Conservation (phyloP, 2,113 vertebrate genomes). For the Heterotis niloticus region DNA sequence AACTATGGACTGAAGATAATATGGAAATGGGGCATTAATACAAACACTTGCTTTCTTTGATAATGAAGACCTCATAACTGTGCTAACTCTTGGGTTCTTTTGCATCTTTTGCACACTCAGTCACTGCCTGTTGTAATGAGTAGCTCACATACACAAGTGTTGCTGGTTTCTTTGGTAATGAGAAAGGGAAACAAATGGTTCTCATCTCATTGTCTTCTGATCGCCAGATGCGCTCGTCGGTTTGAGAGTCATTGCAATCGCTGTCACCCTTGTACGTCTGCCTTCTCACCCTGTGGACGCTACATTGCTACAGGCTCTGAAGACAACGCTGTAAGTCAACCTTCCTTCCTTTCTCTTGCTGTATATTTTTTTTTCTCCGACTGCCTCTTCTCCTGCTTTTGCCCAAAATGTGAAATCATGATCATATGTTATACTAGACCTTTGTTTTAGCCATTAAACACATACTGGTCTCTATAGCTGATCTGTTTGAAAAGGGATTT, state of each 20-base stretch:
- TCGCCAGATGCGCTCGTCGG: constrained; percentile 71
- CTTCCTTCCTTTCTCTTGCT: too few relatives aligned
- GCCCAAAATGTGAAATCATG: constrained; percentile 3
- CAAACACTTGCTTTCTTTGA: too few relatives aligned
- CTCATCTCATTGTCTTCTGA: constrained; percentile 15
- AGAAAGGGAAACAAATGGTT: not conserved
- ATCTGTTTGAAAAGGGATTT: not conserved
- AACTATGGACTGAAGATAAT: too few relatives aligned
- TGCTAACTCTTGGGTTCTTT: too few relatives aligned
- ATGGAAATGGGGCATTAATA: too few relatives aligned
- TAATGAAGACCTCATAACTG: too few relatives aligned
- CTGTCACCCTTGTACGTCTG: constrained; percentile 67
- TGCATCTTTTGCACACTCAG: too few relatives aligned
- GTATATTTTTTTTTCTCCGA: not conserved
- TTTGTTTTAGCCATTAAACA: not conserved
- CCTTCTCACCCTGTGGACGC: constrained; percentile 77
- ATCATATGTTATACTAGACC: not conserved
- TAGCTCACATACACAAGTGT: too few relatives aligned
- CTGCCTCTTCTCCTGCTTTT: not conserved
- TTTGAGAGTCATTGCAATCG: constrained; percentile 73
- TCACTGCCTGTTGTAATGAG: not conserved
- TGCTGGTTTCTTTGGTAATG: too few relatives aligned
- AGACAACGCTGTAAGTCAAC: constrained; percentile 72
- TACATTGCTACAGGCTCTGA: constrained; percentile 80
- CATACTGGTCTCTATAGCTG: not conserved